Evolutionary conservation across 37 sponge, comb jelly and placozoan genomes (phyloP).

Genomic region (Dysidea cf. avara): DNA sequence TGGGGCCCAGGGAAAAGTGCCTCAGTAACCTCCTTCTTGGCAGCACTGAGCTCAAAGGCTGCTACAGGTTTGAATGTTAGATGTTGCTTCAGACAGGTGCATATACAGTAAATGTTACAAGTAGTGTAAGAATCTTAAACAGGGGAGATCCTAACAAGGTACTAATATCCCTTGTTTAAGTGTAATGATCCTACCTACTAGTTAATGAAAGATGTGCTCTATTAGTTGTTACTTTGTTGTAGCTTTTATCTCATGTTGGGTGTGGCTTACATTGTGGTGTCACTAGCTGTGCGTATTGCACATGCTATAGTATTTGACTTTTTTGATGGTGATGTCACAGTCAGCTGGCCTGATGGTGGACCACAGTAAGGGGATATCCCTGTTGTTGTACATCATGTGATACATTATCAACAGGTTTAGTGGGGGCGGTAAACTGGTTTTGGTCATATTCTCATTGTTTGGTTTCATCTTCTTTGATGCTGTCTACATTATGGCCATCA

Average conservation of each 20-base stretch:
- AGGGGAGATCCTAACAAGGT: no score
- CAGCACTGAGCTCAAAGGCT: no score
- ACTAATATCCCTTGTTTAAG: no score
- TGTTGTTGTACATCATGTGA: not conserved
- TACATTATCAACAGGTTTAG: not conserved
- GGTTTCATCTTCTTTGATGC: constrained; percentile 67
- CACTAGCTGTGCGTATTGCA: constrained; percentile 40
- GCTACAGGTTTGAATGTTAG: no score
- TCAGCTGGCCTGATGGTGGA: constrained; percentile 11
- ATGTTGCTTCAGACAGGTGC: no score
- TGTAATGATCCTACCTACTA: no score
- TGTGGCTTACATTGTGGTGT: constrained; percentile 39
- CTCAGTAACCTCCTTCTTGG: no score
- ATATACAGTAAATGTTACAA: no score
- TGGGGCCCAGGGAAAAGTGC: no score
- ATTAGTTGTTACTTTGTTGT: no score
- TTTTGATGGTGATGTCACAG: constrained; percentile 9
- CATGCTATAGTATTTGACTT: constrained; percentile 23
- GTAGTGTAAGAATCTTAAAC: no score
- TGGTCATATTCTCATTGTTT: constrained; percentile 32
- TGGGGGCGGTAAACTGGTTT: not conserved
- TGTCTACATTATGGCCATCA: constrained; percentile 53
- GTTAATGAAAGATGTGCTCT: no score
- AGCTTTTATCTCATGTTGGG: constrained; percentile 31
- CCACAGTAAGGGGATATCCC: not conserved